Evolutionary conservation across 1,140 invertebrate genomes (phyloP).

Genomic region (Callitettix versicolor): DNA sequence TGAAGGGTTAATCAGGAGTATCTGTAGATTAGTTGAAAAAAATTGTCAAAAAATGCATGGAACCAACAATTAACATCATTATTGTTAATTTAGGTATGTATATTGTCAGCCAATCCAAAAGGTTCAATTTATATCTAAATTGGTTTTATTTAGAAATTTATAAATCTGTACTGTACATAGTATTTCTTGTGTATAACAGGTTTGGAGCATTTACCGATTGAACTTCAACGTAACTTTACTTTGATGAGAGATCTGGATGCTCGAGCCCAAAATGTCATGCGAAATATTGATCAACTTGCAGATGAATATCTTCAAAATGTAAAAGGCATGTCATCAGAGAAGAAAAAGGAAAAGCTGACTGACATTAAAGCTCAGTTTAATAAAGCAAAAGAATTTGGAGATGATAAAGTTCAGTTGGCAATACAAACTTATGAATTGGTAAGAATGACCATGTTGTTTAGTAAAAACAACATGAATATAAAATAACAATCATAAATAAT

Average conservation of each 20-base stretch:
- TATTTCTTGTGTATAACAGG: constrained; percentile 40
- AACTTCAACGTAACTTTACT: constrained; percentile 90
- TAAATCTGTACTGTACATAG: background rate
- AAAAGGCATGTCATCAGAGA: constrained; percentile 51
- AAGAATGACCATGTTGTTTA: constrained; percentile 17
- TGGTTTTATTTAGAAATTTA: background rate
- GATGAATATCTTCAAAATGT: constrained; percentile 70
- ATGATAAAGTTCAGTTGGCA: constrained; percentile 94
- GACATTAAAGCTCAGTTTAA: constrained; percentile 80
- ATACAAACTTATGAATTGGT: constrained; percentile 96
- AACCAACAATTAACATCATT: background rate
- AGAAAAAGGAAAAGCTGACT: constrained; percentile 70
- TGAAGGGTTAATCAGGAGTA: no score
- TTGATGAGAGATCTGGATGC: constrained; percentile 91
- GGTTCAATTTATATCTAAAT: background rate
- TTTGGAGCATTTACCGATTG: constrained; percentile 85
- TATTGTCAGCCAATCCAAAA: background rate
- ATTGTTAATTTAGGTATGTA: background rate
- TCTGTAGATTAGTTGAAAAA: no score
- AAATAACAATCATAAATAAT: background rate
- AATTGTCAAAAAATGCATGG: no score
- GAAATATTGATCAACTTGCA: constrained; percentile 78
- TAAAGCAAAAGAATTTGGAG: constrained; percentile 86
- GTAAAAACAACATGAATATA: background rate
- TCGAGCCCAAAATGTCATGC: constrained; percentile 77